phyloP scores from a whole-genome alignment of 2,113 vertebrate species.

The Emydocephalus ijimae region DNA sequence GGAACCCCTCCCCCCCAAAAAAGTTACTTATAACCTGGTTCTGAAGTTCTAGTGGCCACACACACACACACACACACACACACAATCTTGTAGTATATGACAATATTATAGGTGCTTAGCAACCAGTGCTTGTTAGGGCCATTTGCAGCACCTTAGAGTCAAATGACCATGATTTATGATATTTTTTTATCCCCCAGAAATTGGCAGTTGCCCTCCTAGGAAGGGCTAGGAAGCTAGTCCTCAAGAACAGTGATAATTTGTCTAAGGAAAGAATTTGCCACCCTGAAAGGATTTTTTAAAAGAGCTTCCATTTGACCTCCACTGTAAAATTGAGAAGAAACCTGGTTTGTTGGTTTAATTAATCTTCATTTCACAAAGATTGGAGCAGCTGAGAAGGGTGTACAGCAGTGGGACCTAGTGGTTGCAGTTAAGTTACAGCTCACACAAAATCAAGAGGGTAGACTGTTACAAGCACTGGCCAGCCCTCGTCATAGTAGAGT shows the following conservation, averaged over 20 bases:
- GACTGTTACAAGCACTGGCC: background rate
- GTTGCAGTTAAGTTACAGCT: constrained; percentile 40
- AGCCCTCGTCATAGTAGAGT: background rate
- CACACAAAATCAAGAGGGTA: constrained; percentile 3
- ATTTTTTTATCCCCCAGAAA: background rate
- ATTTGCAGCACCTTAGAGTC: background rate
- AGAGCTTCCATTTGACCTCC: background rate
- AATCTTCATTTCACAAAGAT: background rate
- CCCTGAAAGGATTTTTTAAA: background rate
- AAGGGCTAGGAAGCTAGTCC: background rate
- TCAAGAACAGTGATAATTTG: background rate
- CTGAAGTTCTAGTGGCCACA: background rate
- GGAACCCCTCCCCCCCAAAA: background rate
- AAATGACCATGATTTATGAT: background rate
- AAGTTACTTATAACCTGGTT: background rate
- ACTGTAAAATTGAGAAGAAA: background rate
- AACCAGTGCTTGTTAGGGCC: background rate
- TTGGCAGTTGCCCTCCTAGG: background rate
- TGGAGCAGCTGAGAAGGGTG: background rate
- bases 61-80: background rate
- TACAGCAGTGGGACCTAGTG: background rate
- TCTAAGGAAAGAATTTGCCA: background rate
- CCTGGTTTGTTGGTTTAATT: background rate
- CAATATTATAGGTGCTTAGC: background rate
- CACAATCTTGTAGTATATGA: background rate